Conservation (phyloP, 1,140 invertebrate genomes). For the Eumeta japonica region DNA sequence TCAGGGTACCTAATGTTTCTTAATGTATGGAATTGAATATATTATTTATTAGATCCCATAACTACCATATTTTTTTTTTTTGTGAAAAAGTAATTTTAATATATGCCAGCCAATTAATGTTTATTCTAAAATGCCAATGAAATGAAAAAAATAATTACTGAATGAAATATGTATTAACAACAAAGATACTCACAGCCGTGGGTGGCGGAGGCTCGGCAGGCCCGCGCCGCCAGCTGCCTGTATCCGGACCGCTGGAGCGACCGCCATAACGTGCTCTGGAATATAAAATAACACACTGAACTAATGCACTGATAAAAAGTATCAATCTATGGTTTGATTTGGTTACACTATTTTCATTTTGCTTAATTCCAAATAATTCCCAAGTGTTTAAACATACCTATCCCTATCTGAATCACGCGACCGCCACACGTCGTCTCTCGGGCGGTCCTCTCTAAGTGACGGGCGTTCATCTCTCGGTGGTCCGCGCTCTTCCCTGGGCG, state of each 20-base stretch:
- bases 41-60: no score
- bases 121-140: no score
- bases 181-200: constrained; percentile 21
- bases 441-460: constrained; percentile 20
- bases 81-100: neutral
- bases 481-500: constrained; percentile 6
- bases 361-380: no score
- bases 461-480: neutral
- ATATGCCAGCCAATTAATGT: neutral
- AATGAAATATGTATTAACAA: neutral
- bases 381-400: no score
- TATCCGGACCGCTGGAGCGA: constrained; percentile 32
- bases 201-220: constrained; percentile 32
- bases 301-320: no score
- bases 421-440: constrained; percentile 14
- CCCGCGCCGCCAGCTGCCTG: constrained; percentile 33
- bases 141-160: constrained; percentile 1
- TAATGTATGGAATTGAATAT: no score
- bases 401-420: constrained; percentile 22
- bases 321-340: no score
- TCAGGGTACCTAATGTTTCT: no score
- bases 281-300: no score
- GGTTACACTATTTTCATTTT: no score
- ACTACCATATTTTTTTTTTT: no score
- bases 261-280: constrained; percentile 36